These are phyloP conservation scores for Podabrus alpinus DNA, from an alignment of 2,888 invertebrate genomes.

Conservation along the genomic window DNA sequence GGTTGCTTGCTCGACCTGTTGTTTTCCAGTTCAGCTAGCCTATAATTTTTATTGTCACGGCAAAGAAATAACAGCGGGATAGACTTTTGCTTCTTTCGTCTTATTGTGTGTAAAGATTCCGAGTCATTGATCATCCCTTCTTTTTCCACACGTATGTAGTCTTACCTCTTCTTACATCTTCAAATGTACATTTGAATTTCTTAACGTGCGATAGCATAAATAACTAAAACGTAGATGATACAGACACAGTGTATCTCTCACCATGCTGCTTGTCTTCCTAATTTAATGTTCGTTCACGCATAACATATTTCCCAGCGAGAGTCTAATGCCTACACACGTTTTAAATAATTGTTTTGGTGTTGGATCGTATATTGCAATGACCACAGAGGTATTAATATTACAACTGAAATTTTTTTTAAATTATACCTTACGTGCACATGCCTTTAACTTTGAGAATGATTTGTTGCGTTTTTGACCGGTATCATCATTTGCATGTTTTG, in stretches of 20 bases:
- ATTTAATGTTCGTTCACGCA: constrained; percentile 52
- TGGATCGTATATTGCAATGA: constrained; percentile 36
- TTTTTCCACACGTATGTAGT: constrained; percentile 36
- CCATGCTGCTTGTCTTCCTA: constrained; percentile 51
- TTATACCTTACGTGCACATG: neutral
- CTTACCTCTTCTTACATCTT: constrained; percentile 23
- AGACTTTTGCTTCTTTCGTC: constrained; percentile 51
- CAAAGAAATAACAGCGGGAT: constrained; percentile 61
- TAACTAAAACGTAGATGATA: constrained; percentile 40
- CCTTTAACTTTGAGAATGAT: neutral
- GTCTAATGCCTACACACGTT: constrained; percentile 51
- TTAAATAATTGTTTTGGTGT: constrained; percentile 51
- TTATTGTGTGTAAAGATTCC: constrained; percentile 50
- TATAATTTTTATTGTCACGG: constrained; percentile 67
- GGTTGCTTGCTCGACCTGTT: constrained; percentile 59
- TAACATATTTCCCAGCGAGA: constrained; percentile 51
- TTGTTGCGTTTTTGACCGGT: constrained; percentile 9
- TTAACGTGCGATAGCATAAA: constrained; percentile 30
- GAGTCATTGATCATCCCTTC: constrained; percentile 51
- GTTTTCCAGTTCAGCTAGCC: constrained; percentile 65
- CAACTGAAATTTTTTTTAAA: neutral
- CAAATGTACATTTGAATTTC: neutral
- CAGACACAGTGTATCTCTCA: constrained; percentile 44
- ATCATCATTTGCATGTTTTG: constrained; percentile 20
- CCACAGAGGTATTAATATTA: constrained; percentile 33